A percentile compares a stretch with the other conserved stretches of the same genome.
Evolutionary conservation across 2,797 vertebrate genomes (phyloP).

Genomic region (Pipistrellus nathusii): DNA sequence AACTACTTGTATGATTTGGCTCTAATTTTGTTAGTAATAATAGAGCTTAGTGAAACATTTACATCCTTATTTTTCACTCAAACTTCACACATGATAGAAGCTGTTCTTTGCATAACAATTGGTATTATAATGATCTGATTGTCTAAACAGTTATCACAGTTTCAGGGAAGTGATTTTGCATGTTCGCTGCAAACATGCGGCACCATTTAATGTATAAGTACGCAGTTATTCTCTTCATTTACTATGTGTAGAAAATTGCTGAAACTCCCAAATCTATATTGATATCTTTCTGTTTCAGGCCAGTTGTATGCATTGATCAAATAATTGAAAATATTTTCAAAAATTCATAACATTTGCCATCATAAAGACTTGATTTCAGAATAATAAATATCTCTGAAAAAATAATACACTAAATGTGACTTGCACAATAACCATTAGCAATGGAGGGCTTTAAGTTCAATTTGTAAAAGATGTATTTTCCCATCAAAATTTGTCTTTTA

Average conservation of each 20-base stretch:
- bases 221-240: not conserved
- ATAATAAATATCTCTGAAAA: not conserved
- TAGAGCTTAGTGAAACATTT: not conserved
- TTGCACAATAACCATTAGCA: not conserved
- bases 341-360: not conserved
- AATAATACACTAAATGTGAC: not conserved
- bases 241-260: not conserved
- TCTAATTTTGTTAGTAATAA: not conserved
- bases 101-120: not conserved
- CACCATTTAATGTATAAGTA: not conserved
- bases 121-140: not conserved
- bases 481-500: not conserved
- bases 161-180: not conserved
- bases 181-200: not conserved
- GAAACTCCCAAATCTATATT: not conserved
- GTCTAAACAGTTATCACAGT: not conserved
- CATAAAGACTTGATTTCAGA: not conserved
- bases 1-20: not conserved
- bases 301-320: not conserved
- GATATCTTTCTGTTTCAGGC: not conserved
- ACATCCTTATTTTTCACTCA: not conserved
- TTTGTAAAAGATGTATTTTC: not conserved
- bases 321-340: conserved; percentile 20
- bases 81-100: not conserved
- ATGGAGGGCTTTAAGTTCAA: not conserved